Conservation (phyloP, 2,888 invertebrate species). For the Thecophora atra region DNA sequence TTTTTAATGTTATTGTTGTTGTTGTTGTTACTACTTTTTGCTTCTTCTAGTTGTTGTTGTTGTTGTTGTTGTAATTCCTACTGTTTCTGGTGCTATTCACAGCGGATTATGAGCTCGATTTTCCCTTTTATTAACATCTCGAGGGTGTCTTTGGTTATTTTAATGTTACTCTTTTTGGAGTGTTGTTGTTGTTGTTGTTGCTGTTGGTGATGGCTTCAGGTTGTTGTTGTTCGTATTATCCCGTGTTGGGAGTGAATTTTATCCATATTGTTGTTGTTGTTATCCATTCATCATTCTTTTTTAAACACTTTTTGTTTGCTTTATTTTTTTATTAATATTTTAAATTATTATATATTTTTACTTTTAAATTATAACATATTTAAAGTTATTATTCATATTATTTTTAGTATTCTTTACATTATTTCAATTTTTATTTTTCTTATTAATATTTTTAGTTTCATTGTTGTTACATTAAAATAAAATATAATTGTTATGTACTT, state of each 20-base stretch:
- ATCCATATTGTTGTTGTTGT: not conserved
- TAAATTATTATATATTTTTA: too few species aligned
- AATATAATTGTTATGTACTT: too few species aligned
- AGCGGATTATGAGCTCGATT: slow-evolving; percentile 14
- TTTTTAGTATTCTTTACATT: too few species aligned
- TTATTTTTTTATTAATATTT: too few species aligned
- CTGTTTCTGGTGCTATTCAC: not conserved
- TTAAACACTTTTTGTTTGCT: too few species aligned
- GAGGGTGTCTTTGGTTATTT: not conserved
- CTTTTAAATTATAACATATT: too few species aligned
- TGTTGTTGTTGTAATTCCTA: not conserved
- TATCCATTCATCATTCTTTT: too few species aligned
- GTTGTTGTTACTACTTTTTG: not conserved
- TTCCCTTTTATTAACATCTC: slow-evolving; percentile 21
- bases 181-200: not conserved
- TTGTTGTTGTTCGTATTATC: not conserved
- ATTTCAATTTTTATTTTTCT: too few species aligned
- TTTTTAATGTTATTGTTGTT: not conserved
- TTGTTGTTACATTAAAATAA: too few species aligned
- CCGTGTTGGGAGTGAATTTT: not conserved
- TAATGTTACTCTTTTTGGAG: not conserved
- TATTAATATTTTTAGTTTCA: too few species aligned
- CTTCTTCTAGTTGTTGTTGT: not conserved
- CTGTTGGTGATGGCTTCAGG: not conserved
- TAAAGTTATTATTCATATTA: too few species aligned